Base-by-base conservation (phyloP, 2,888 invertebrate genomes). In the Drosophila prostipennis region DNA sequence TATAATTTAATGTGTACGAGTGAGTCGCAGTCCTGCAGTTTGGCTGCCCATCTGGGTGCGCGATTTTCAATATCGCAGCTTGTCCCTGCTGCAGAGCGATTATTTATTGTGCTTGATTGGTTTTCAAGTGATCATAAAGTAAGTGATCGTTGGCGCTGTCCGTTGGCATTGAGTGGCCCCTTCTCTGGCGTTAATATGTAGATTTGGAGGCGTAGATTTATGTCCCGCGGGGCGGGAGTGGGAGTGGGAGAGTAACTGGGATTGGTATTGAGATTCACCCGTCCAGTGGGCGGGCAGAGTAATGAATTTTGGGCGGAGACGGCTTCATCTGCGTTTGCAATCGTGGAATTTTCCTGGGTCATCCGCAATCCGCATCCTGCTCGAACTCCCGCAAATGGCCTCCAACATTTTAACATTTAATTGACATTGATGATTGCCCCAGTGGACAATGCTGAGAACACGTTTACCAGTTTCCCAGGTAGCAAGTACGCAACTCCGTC, bases 21-120 rank as follows among this genome's bases (percentile, higher is more conserved):
- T 39, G 45, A 39, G 54, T 39, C 26, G 56, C 65, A 29, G 32
- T 39, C 53, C 16, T 39, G 16, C 55, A 40, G 39, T 13, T 53
- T 40, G 32, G 6, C 60, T 19, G 46, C 57, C 60, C 68, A 19
- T 42, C 58, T 70, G 48, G 49, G 56, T 65, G 68, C 58, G 87
- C 89, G 90, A 91, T 91, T 91, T 91, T 90, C 91, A 89, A 89
- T 90, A 90, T 90, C 84, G 72, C 57, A 48, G 72, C 82, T 42
- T 70, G 68, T 71, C 67, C 64, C 77, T 68, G 63, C 67, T 59
- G 40, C 63, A 52, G 53, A 52, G 78, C 87, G 90, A 91, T 91
- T 91, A 91, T 91, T 91, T 91, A 91, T 91, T 91, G 89, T 90
- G 89, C 89, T 89, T 91, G 91, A 91, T 91, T 91, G 91, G 91